Base-by-base conservation (phyloP, 2,888 invertebrate genomes). In the Acleris sparsana region DNA sequence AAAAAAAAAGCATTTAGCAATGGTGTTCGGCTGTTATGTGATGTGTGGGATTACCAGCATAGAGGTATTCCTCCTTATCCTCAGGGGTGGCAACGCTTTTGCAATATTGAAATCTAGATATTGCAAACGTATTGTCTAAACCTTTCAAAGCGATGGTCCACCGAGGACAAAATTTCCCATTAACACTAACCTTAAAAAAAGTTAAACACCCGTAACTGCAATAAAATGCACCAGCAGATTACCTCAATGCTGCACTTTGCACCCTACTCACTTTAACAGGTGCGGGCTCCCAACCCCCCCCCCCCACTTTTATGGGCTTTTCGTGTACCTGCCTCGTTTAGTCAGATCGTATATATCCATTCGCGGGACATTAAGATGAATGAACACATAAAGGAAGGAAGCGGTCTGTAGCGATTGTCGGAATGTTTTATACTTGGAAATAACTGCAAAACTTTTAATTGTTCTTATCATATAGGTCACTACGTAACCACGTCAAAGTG, bases 291-390 rank as follows among this genome's bases (percentile, higher is more conserved):
- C 68, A 71, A 73, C 73, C 69, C 69, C 69, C 73, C 69, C 69
- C 69, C 64, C 69, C 69, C 69, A 79, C 73, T 76, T 83, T 83
- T 82, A 83, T 80, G 75, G 79, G 70, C 75, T 83, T 85, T 81
- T 75, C 80, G 76, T 83, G 80, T 86, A 80, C 74, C 74, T 73
- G 72, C 58, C 74, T 70, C 69, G 71, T 73, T 33, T 75, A 77
- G 73, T 72, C 73, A 76, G 73, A 70, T 73, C 76, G 74, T 81
- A 78, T 80, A 79, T 82, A 79, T 78, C 73, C 75, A 76, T 81
- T 78, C 74, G 71, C 71, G 72, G 70, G 71, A 75, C 75, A 79
- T 79, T 77, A 78, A 76, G 77, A 79, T 80, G 75, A 80, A 80
- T 79, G 76, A 73, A 71, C 70, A 62, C 56, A 67, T 69, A 71